Evolutionary conservation across 2,113 vertebrate genomes (phyloP).

Genomic region (Chaenogobius annularis): DNA sequence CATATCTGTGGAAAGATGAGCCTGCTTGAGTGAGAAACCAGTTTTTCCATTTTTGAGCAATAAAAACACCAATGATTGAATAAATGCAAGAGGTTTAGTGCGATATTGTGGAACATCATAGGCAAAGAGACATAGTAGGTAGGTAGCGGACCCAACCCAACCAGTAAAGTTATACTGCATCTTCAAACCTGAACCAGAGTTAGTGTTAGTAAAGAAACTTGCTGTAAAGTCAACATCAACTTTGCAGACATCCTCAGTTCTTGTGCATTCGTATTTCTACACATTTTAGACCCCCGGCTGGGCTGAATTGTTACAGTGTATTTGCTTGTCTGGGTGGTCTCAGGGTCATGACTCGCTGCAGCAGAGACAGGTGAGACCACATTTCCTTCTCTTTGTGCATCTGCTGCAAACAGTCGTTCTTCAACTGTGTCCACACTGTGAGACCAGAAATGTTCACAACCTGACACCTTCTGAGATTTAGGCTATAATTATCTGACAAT

Average conservation of each 20-base stretch:
- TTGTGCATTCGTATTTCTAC: neutral
- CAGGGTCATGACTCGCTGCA: conserved; percentile 28
- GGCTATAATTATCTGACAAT: neutral
- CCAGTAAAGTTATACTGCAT: neutral
- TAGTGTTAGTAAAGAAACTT: neutral
- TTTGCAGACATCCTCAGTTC: neutral
- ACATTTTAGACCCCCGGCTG: neutral
- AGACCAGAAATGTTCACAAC: conserved; percentile 1
- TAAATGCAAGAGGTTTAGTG: neutral
- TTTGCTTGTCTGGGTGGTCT: conserved; percentile 56
- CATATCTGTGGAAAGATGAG: no score
- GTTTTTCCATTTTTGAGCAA: neutral
- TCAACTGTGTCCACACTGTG: neutral
- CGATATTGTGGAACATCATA: neutral
- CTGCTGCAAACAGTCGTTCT: conserved; percentile 47
- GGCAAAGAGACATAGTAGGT: no score
- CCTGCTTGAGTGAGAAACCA: neutral
- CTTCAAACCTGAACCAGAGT: neutral
- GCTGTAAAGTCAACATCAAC: neutral
- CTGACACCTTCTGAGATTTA: neutral
- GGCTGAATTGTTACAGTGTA: conserved; percentile 1
- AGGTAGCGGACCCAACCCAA: no score
- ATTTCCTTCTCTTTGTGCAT: conserved; percentile 40
- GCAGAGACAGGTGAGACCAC: conserved; percentile 54
- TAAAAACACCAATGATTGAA: neutral